Evolutionary conservation across 1,140 invertebrate genomes (phyloP), one percentile per base, ranked within the genome.

Genomic region (Neoseiulus cucumeris): DNA sequence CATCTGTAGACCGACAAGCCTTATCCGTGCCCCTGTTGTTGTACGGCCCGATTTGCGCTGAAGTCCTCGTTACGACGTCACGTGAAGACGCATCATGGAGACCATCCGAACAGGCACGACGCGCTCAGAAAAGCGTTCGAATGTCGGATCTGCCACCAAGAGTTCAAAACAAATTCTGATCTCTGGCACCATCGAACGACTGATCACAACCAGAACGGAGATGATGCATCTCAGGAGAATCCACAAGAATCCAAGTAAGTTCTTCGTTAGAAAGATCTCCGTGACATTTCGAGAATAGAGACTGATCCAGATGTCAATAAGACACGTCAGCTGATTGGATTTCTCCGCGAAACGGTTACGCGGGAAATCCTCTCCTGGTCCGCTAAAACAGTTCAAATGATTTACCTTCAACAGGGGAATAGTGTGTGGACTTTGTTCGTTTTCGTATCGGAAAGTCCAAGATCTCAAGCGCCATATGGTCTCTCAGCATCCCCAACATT

Each of bases 41-140:
- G 51, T 20, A 25, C 51, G 22, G 25, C 51, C 1, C 14, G 51
- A 9, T 59, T 59, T 33, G 51, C 51, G 51, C 33, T 72, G 76
- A 78, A 44, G 76, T 77, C 70, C 77, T 78, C 67, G 73, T 25
- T 59, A 59, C 51, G 72, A 74, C 76, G 67, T 14, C 22, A 64
- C 25, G 18, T 28, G 25, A 7, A 18, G 17, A 42, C 20, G 7
- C 30, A 18, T 20, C 22, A 64, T 39, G n/a, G 22, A 1, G 64
- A 68, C 41, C 29, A 28, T 28, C 44, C 42, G 20, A 42, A 64
- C 44, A 20, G 51, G 14, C 14, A n/a, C 42, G 28, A n/a, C 22
- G 51, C n/a, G 44, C 25, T 68, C 12, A 18, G 42, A 7, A 64
- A 25, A 5, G 33, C 44, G 51, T 33, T 29, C 7, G 28, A 42